Conservation (phyloP, 1,140 invertebrate genomes). For the Cydia strobilella region DNA sequence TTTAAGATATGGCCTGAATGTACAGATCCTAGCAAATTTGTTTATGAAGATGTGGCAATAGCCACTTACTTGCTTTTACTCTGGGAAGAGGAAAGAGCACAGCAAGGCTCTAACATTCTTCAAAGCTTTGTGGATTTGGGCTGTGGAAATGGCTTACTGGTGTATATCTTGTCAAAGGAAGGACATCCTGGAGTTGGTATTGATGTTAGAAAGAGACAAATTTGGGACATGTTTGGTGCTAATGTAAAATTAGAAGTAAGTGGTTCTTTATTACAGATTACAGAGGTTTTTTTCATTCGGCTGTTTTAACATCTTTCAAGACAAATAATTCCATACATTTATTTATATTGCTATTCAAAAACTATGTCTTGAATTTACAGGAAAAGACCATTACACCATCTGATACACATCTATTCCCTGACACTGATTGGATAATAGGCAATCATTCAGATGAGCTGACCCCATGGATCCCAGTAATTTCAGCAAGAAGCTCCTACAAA, state of each 20-base stretch:
- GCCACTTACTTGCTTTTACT: constrained; percentile 93
- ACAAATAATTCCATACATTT: constrained; percentile 6
- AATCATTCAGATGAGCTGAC: constrained; percentile 99
- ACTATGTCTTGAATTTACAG: constrained; percentile 63
- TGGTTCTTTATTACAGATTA: not conserved
- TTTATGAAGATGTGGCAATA: constrained; percentile 98
- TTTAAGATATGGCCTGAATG: constrained; percentile 91
- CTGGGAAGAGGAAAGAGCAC: constrained; percentile 83
- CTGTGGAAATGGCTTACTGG: constrained; percentile 97
- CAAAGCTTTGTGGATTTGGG: constrained; percentile 96
- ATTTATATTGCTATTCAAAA: not conserved
- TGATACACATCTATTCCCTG: constrained; percentile 84
- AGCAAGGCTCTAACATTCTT: constrained; percentile 61
- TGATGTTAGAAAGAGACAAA: constrained; percentile 93
- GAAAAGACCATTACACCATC: constrained; percentile 86
- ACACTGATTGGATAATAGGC: constrained; percentile 97
- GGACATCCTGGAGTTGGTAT: constrained; percentile 93
- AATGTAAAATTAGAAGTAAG: constrained; percentile 71
- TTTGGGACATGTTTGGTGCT: constrained; percentile 91
- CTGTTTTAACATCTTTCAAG: not conserved
- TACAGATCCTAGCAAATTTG: constrained; percentile 96
- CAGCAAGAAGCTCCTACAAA: constrained; percentile 85
- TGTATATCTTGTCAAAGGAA: constrained; percentile 92
- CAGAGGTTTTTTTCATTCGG: not conserved
- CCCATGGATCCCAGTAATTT: constrained; percentile 98